phyloP scores from a whole-genome alignment of 1,140 invertebrate species.

The Apis mellifera region DNA sequence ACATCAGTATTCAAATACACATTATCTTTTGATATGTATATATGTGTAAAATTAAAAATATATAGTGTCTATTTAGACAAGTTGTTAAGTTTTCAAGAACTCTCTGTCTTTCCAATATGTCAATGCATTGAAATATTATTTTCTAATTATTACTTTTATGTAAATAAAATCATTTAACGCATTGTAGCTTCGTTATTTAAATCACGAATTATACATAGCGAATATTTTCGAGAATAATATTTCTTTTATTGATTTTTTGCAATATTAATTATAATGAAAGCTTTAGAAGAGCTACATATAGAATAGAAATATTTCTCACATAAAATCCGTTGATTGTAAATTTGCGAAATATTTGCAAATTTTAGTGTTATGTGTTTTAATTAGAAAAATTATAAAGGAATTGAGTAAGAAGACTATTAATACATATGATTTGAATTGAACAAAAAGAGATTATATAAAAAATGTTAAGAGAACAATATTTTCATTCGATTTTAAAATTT shows the following conservation, averaged over 20 bases:
- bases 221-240: constrained; percentile 38
- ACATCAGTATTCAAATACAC: background rate
- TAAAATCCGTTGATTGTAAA: constrained; percentile 48
- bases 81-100: constrained; percentile 49
- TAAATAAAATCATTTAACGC: constrained; percentile 68
- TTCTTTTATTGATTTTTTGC: constrained; percentile 56
- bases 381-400: background rate
- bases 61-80: constrained; percentile 1
- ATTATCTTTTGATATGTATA: background rate
- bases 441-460: background rate
- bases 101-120: background rate
- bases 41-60: constrained; percentile 7
- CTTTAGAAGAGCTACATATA: constrained; percentile 62
- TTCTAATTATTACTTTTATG: constrained; percentile 73
- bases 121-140: constrained; percentile 67
- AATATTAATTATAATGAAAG: constrained; percentile 69
- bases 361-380: background rate
- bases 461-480: background rate
- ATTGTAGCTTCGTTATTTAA: constrained; percentile 68
- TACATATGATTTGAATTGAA: background rate
- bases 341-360: constrained; percentile 46
- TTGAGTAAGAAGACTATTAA: too few species aligned
- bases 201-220: constrained; percentile 51
- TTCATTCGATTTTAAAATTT: background rate
- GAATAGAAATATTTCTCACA: constrained; percentile 57